A percentile compares a stretch with the other conserved stretches of the same genome.
Conservation (phyloP, 2,797 vertebrate species). For the Crenuchus spilurus region DNA sequence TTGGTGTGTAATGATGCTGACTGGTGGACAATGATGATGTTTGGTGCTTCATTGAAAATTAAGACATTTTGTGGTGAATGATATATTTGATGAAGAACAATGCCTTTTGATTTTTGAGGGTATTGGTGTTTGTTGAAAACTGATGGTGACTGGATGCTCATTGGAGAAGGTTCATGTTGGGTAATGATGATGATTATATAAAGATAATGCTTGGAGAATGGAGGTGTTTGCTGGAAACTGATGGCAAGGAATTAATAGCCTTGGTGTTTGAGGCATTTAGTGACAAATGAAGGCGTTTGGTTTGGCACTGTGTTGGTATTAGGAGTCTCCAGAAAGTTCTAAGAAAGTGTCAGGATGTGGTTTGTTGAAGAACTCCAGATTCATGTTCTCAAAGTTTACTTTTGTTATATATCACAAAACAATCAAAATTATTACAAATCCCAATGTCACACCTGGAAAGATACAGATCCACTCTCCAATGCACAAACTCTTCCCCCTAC, state of each 20-base stretch:
- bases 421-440: background rate
- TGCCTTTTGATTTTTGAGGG: background rate
- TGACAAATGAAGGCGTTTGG: background rate
- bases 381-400: background rate
- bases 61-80: too few species aligned
- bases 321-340: background rate
- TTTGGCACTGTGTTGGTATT: too few species aligned
- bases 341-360: too few species aligned
- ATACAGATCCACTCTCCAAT: conserved; percentile 1
- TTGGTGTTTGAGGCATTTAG: too few species aligned
- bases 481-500: conserved; percentile 1
- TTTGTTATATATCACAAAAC: background rate
- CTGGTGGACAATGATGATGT: background rate
- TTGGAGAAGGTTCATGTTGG: background rate
- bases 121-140: background rate
- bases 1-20: background rate
- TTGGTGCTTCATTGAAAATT: too few species aligned
- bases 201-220: background rate
- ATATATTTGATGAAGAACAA: background rate
- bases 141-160: background rate
- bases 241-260: too few species aligned
- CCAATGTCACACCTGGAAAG: background rate
- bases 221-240: background rate
- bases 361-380: background rate
- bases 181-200: background rate